A percentile compares a stretch with the other conserved stretches of the same genome.
These are phyloP conservation scores for Coptotermes formosanus DNA, from an alignment of 1,140 invertebrate species.

Conservation along the genomic window DNA sequence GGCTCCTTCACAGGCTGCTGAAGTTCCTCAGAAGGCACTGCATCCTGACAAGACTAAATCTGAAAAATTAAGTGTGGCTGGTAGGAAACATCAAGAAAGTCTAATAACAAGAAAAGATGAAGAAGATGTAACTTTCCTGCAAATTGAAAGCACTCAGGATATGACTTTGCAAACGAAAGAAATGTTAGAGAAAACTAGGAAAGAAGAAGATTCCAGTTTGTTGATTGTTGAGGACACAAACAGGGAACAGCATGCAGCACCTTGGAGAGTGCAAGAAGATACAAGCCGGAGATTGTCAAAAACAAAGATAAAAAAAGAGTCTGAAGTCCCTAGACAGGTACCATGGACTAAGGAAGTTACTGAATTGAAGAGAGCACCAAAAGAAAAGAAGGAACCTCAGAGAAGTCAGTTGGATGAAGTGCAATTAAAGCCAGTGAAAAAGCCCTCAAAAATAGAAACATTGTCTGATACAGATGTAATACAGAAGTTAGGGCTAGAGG, in stretches of 20 bases:
- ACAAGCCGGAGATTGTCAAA: neutral
- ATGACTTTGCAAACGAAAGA: neutral
- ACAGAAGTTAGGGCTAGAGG: neutral
- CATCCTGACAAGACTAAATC: neutral
- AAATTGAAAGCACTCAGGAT: neutral
- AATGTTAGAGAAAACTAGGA: neutral
- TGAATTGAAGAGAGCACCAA: slow-evolving; percentile 37
- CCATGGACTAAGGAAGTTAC: slow-evolving; percentile 41
- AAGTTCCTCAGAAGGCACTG: neutral
- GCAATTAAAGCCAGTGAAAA: slow-evolving; percentile 38
- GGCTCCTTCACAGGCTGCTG: neutral
- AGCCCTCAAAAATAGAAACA: slow-evolving; percentile 6
- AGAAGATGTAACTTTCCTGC: neutral
- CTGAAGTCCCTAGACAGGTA: slow-evolving; percentile 24
- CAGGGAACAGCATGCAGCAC: neutral
- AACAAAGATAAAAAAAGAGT: neutral
- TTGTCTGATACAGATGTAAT: neutral
- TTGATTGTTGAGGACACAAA: neutral
- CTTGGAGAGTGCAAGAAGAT: neutral
- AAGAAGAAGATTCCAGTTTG: slow-evolving; percentile 21
- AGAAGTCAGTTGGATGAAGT: slow-evolving; percentile 42
- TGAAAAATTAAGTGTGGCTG: neutral
- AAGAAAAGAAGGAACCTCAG: slow-evolving; percentile 36
- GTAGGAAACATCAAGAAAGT: neutral
- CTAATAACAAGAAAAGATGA: neutral